A percentile compares a stretch with the other conserved stretches of the same genome.
Evolutionary conservation across 2,113 vertebrate genomes (phyloP).

Genomic region (Taxidea taxus): DNA sequence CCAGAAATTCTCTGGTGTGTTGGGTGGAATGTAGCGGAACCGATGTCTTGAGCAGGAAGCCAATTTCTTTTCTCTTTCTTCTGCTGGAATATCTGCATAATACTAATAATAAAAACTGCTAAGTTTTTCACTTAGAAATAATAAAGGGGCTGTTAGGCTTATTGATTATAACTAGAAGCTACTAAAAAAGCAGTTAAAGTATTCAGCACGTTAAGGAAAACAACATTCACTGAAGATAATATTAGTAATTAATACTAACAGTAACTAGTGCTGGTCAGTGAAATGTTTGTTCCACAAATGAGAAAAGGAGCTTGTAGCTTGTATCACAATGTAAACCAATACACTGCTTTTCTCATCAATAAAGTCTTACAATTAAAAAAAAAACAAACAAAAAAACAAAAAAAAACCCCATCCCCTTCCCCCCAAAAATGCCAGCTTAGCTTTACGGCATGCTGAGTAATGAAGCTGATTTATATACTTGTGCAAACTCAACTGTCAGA

Average conservation of each 20-base stretch:
- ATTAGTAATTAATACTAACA: not conserved
- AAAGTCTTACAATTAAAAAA: not conserved
- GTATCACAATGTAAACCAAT: not conserved
- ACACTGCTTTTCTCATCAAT: not conserved
- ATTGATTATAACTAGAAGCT: not conserved
- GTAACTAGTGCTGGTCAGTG: not conserved
- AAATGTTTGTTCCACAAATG: not conserved
- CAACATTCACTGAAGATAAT: not conserved
- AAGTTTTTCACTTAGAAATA: conserved; percentile 30
- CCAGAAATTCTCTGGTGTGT: conserved; percentile 98
- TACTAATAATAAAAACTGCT: conserved; percentile 84
- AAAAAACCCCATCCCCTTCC: too few species aligned
- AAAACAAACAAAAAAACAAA: too few species aligned
- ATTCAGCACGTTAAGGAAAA: conserved; percentile 1
- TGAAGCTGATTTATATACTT: not conserved
- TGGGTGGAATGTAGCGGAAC: conserved; percentile 92
- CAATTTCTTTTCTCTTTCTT: conserved; percentile 92
- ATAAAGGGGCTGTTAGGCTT: not conserved
- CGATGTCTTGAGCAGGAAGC: conserved; percentile 94
- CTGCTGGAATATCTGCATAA: conserved; percentile 92
- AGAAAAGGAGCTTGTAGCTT: conserved; percentile 12
- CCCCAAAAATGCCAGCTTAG: not conserved
- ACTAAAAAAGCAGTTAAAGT: not conserved
- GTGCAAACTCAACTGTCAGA: not conserved
- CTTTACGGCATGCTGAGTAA: not conserved